Evolutionary conservation across 1,140 invertebrate species (phyloP).

Genomic region (Triops cancriformis): DNA sequence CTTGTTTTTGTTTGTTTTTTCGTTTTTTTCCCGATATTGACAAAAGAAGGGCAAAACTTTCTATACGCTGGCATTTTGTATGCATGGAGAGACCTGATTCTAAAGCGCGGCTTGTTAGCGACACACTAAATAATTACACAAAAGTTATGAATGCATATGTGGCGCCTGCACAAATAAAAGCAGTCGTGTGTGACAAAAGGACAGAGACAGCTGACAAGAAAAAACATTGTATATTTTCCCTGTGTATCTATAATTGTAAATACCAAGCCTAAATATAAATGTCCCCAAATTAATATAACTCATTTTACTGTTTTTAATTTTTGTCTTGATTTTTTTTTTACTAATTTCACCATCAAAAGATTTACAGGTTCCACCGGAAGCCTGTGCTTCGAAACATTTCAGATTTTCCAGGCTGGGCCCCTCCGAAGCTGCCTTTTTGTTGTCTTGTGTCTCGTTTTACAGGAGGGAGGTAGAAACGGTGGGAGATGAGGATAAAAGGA

Average conservation of each 20-base stretch:
- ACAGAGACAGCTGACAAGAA: background rate
- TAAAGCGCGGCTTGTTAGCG: background rate
- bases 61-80: background rate
- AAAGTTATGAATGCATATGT: conserved; percentile 11
- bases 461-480: background rate
- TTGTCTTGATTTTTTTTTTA: background rate
- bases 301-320: background rate
- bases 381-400: background rate
- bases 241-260: conserved; percentile 14
- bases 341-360: too few relatives aligned
- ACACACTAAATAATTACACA: background rate
- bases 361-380: background rate
- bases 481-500: background rate
- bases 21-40: background rate
- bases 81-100: conserved; percentile 8
- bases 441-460: background rate
- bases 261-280: conserved; percentile 14
- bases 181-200: background rate
- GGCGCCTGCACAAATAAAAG: background rate
- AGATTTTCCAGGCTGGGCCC: background rate
- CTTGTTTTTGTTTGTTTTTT: too few relatives aligned
- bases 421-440: background rate
- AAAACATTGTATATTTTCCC: conserved; percentile 14
- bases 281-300: conserved; percentile 11
- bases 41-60: background rate